These are phyloP conservation scores for Psilopogon haemacephalus DNA, from an alignment of 2,113 vertebrate species.

Conservation along the genomic window DNA sequence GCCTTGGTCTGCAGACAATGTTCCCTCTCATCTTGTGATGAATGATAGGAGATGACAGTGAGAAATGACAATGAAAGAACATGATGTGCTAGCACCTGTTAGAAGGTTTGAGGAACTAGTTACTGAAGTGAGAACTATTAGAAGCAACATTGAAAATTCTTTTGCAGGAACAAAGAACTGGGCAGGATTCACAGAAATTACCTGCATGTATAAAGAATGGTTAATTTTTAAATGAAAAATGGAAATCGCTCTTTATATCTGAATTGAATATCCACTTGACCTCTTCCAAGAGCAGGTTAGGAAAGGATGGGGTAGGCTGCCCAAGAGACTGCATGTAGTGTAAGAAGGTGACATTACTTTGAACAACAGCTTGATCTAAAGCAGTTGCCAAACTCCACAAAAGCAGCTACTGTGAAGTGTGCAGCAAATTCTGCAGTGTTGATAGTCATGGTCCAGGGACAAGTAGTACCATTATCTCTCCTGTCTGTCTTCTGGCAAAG, in stretches of 20 bases:
- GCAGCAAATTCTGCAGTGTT: background rate
- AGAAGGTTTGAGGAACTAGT: background rate
- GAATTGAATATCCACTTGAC: background rate
- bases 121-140: background rate
- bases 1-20: background rate
- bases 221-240: background rate
- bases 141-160: background rate
- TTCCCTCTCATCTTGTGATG: slow-evolving; percentile 18
- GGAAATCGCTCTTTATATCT: background rate
- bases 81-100: background rate
- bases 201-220: accelerated
- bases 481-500: background rate
- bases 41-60: background rate
- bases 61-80: background rate
- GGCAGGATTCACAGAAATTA: background rate
- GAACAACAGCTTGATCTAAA: background rate
- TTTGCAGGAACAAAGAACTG: accelerated
- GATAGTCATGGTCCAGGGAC: background rate
- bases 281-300: background rate
- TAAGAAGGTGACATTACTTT: background rate
- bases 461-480: background rate
- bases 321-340: background rate
- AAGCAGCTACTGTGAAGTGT: background rate
- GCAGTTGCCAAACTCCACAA: background rate
- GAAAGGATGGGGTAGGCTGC: background rate